Evolutionary conservation across 23 tunicate genomes (phyloP).

Genomic region (Ascidia mentula): DNA sequence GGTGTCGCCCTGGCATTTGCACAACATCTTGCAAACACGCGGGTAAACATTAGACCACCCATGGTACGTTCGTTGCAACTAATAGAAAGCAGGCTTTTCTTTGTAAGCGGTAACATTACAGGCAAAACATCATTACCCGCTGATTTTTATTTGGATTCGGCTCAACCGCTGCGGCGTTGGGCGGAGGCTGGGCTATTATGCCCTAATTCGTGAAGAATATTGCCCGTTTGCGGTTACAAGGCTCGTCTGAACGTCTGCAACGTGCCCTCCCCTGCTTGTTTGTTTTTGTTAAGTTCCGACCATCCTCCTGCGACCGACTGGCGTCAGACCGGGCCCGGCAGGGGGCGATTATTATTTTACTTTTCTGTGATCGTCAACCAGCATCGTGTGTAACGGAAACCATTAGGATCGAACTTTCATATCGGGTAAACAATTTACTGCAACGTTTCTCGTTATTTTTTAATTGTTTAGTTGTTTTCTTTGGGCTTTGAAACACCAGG

Average conservation of each 20-base stretch:
- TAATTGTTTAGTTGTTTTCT: too few relatives aligned
- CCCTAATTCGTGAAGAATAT: neutral
- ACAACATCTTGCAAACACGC: neutral
- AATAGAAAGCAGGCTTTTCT: too few relatives aligned
- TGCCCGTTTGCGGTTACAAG: neutral
- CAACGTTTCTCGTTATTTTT: too few relatives aligned
- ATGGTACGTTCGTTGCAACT: too few relatives aligned
- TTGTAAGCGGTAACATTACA: too few relatives aligned
- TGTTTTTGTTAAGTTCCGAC: neutral
- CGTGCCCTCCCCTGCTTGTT: neutral
- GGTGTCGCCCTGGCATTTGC: neutral
- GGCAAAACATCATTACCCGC: neutral
- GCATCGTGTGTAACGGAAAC: too few relatives aligned
- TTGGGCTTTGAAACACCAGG: too few relatives aligned
- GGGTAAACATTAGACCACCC: neutral
- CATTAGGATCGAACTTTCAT: too few relatives aligned
- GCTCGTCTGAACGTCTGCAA: neutral
- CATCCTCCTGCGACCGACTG: neutral
- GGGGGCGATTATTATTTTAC: neutral
- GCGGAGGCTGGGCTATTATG: neutral
- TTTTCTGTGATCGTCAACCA: too few relatives aligned
- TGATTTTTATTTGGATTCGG: neutral
- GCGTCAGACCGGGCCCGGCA: constrained; percentile 1
- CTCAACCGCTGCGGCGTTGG: neutral
- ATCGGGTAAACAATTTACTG: too few relatives aligned